Evolutionary conservation across 2,888 invertebrate species (phyloP), one percentile per base, ranked within the genome.

Genomic region (Hyles lineata): DNA sequence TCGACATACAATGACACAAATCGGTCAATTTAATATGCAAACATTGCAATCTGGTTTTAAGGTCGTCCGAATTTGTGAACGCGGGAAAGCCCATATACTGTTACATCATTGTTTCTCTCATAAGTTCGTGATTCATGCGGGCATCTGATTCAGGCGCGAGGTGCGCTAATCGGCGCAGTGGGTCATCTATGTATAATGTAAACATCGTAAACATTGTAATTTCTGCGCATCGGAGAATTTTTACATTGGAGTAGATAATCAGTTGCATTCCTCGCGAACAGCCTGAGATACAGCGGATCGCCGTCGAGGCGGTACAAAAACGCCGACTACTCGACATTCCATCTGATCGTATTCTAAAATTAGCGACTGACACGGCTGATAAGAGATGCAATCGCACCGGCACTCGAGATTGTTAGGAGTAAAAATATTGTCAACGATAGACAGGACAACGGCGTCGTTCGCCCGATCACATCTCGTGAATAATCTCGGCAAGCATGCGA

Each of bases 281-380:
- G 67, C 43, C 62, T 32, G 52, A 71, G 63, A 75, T 55, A 62
- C 17, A 23, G 25, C 50, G 23, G 74, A 74, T 78, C 75, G 77
- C 75, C 75, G 77, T 70, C 75, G 69, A 80, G 78, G 70, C 75
- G 63, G 79, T 80, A 81, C 72, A 80, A 79, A 80, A 78, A 79
- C 67, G 79, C 74, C 73, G 76, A 77, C 77, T 74, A 70, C 71
- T 79, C 79, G 74, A 76, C 81, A 85, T 88, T 83, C 81, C 81
- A 80, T 78, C 75, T 76, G 79, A 83, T 82, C 80, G 78, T 81
- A 81, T 81, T 85, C 84, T 87, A 85, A 87, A 90, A 86, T 87
- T 87, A 88, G 87, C 87, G 75, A 83, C 76, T 85, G 85, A 85
- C 83, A 78, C 78, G 76, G 75, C 82, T 84, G 88, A 90, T 89